Conservation (phyloP, 2,113 vertebrate genomes). For the Pagrus major region DNA sequence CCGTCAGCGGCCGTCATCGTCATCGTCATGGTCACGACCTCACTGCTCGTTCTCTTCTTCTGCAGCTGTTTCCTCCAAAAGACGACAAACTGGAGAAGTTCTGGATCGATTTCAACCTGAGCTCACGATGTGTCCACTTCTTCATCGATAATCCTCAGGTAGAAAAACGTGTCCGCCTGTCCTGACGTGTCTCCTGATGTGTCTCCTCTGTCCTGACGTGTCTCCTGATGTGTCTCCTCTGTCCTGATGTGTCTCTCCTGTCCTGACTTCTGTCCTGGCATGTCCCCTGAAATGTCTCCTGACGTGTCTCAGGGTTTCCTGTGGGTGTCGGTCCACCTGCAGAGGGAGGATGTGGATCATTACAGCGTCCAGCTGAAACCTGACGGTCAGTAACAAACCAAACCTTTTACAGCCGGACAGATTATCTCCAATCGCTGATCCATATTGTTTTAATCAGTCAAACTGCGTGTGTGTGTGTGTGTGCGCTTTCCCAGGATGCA, state of each 20-base stretch:
- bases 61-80: constrained; percentile 87
- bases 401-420: neutral
- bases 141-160: constrained; percentile 89
- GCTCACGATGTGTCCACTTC: constrained; percentile 90
- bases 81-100: constrained; percentile 91
- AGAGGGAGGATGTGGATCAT: constrained; percentile 76
- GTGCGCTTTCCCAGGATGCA: constrained; percentile 70
- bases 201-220: no score
- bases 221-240: no score
- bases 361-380: constrained; percentile 75
- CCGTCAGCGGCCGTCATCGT: no score
- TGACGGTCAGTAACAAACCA: constrained; percentile 28
- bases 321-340: constrained; percentile 89
- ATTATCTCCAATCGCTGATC: neutral
- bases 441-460: neutral
- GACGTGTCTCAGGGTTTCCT: constrained; percentile 80
- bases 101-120: constrained; percentile 94
- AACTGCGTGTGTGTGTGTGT: neutral
- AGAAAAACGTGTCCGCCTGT: neutral
- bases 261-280: no score
- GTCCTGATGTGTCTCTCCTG: neutral
- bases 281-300: no score
- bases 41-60: neutral
- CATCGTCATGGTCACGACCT: rapidly evolving
- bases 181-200: no score